Conservation (phyloP, 2,113 vertebrate genomes). For the Lophotis ruficrista region DNA sequence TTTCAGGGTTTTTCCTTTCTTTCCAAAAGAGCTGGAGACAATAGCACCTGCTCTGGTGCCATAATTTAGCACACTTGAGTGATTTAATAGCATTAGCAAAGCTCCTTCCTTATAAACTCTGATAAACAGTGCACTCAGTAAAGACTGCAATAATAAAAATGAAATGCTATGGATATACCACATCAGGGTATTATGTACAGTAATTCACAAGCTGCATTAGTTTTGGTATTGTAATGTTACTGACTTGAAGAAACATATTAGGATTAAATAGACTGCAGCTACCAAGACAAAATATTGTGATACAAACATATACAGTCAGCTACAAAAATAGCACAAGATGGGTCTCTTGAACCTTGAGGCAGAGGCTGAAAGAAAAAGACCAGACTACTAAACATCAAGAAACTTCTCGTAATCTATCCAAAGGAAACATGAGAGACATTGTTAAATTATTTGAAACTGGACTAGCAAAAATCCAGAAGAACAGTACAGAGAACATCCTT, state of each 20-base stretch:
- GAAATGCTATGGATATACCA: neutral
- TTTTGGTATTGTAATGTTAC: neutral
- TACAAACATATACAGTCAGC: neutral
- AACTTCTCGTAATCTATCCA: neutral
- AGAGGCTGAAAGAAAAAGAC: neutral
- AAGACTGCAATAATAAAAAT: neutral
- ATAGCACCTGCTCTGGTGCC: slow-evolving; percentile 56
- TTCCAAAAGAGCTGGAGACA: slow-evolving; percentile 34
- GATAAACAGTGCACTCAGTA: neutral
- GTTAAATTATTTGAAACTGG: neutral
- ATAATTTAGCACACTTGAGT: slow-evolving; percentile 52
- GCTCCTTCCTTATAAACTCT: slow-evolving; percentile 32
- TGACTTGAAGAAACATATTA: neutral
- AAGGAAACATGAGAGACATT: neutral
- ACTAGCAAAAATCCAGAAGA: neutral
- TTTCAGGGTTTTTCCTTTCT: neutral
- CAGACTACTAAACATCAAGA: neutral
- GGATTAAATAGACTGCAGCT: neutral
- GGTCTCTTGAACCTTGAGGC: neutral
- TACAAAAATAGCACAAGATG: neutral
- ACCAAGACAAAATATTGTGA: neutral
- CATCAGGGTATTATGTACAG: neutral
- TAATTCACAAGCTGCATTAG: neutral
- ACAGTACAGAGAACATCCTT: neutral
- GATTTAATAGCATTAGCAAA: slow-evolving; percentile 16